Evolutionary conservation across 2,113 vertebrate genomes (phyloP).

Genomic region (Siniperca chuatsi): DNA sequence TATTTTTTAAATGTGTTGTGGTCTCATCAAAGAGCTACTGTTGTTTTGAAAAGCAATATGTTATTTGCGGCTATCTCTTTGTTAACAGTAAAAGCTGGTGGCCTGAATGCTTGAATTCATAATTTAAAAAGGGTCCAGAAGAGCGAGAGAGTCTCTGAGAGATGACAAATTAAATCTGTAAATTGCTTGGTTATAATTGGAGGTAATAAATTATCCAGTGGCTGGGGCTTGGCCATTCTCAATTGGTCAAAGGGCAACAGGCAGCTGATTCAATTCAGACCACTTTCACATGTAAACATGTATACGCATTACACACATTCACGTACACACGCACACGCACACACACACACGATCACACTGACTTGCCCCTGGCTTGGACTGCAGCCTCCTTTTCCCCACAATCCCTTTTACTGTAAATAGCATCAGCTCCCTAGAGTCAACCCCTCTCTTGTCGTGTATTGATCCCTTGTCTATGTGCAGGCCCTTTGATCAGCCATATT

Average conservation of each 20-base stretch:
- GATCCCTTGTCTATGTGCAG: conserved; percentile 47
- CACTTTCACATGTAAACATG: conserved; percentile 41
- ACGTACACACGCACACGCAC: not conserved
- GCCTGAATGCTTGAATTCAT: conserved; percentile 10
- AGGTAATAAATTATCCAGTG: conserved; percentile 61
- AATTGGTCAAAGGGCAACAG: conserved; percentile 47
- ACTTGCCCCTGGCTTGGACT: not conserved
- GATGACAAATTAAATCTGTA: conserved; percentile 52
- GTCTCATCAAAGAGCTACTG: not conserved
- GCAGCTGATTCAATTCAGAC: conserved; percentile 59
- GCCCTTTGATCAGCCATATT: conserved; percentile 35
- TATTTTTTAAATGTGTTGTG: not conserved
- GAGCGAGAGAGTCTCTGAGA: not conserved
- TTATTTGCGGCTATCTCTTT: conserved; percentile 7
- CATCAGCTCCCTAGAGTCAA: conserved; percentile 36
- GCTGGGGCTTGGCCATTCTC: conserved; percentile 60
- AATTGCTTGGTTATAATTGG: conserved; percentile 48
- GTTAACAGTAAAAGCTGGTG: not conserved
- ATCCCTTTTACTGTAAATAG: conserved; percentile 68
- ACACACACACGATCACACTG: not conserved
- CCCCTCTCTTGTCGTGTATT: conserved; percentile 51
- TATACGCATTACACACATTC: not conserved
- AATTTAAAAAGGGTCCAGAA: conserved; percentile 35
- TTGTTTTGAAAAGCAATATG: conserved; percentile 5
- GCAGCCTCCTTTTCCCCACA: conserved; percentile 18